Evolutionary conservation across 2,797 vertebrate species (phyloP).

Genomic region (Sylvia borin): DNA sequence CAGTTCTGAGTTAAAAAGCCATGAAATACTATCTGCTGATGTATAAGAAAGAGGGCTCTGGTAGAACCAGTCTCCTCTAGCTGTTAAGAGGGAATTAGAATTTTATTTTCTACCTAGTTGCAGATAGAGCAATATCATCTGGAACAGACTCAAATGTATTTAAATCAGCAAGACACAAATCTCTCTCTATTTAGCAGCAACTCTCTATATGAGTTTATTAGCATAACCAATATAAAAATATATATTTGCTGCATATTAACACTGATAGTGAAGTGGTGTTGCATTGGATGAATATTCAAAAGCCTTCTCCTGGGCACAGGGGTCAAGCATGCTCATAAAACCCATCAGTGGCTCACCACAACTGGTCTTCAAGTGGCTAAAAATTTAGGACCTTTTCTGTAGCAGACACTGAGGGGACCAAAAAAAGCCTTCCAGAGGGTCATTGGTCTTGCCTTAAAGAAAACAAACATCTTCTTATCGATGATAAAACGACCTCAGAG

Average conservation of each 20-base stretch:
- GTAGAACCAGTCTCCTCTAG: not conserved
- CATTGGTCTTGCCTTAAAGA: not conserved
- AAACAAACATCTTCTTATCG: not conserved
- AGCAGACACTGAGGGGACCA: not conserved
- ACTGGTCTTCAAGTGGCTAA: not conserved
- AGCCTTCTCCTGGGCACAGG: not conserved
- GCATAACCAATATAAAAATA: not conserved
- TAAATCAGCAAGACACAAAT: not conserved
- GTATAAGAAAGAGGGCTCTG: conserved; percentile 30
- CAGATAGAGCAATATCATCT: not conserved
- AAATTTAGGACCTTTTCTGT: not conserved
- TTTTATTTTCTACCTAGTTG: not conserved
- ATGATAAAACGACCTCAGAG: not conserved
- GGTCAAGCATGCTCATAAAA: not conserved
- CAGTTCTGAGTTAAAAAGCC: conserved; percentile 70
- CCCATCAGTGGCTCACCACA: not conserved
- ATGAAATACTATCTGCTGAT: conserved; percentile 69
- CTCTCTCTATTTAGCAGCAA: not conserved
- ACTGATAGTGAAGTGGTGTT: not conserved
- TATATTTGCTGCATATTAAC: not conserved
- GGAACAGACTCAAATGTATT: not conserved
- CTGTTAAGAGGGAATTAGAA: not conserved
- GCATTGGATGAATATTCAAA: not conserved
- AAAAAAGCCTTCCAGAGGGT: not conserved
- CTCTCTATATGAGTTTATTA: not conserved